Conservation (phyloP, 2,888 invertebrate species). For the Leptinotarsa rubiginosa region DNA sequence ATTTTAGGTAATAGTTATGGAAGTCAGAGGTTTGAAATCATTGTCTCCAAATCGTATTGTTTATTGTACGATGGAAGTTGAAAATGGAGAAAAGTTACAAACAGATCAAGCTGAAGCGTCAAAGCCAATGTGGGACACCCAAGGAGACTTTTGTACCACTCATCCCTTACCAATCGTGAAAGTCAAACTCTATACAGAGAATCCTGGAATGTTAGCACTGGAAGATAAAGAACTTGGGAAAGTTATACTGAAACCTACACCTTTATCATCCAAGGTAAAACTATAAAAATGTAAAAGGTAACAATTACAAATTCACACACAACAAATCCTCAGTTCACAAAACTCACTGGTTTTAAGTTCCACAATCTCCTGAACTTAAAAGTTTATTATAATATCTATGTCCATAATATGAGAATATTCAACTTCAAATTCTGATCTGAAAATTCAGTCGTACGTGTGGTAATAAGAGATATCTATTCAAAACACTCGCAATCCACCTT, state of each 20-base stretch:
- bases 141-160: constrained; percentile 98
- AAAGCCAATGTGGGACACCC: constrained; percentile 99
- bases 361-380: too few species aligned
- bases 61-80: constrained; percentile 99
- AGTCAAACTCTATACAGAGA: constrained; percentile 97
- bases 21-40: constrained; percentile 97
- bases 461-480: too few species aligned
- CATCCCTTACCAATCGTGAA: constrained; percentile 97
- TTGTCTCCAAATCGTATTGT: constrained; percentile 97
- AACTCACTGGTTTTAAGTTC: too few species aligned
- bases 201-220: constrained; percentile 95
- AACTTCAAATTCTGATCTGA: too few species aligned
- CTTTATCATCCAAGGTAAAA: constrained; percentile 84
- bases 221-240: constrained; percentile 99
- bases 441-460: too few species aligned
- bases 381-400: too few species aligned
- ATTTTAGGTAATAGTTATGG: constrained; percentile 94
- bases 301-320: background rate
- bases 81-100: constrained; percentile 98
- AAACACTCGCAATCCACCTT: too few species aligned
- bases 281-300: background rate
- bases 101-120: constrained; percentile 99
- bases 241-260: constrained; percentile 88
- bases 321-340: too few species aligned
- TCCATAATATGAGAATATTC: too few species aligned